Conservation (phyloP, 2,888 invertebrate genomes). For the Plagodis pulveraria region DNA sequence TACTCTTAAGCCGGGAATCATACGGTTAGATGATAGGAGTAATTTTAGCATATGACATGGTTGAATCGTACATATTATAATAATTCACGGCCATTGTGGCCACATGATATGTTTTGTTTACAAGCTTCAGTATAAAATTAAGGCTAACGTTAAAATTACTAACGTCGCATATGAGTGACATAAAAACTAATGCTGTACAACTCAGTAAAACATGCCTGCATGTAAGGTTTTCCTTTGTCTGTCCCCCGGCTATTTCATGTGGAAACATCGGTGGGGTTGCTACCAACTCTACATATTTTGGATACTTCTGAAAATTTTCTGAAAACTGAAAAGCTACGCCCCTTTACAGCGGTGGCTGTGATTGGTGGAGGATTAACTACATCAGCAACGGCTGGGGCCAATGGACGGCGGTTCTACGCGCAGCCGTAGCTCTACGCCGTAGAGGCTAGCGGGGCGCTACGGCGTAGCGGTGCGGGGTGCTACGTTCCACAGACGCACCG, state of each 20-base stretch:
- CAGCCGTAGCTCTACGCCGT: conserved; percentile 72
- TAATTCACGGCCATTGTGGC: too few species aligned
- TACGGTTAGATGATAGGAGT: too few species aligned
- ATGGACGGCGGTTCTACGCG: conserved; percentile 71
- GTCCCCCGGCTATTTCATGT: conserved; percentile 49
- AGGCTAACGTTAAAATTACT: too few species aligned
- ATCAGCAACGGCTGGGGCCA: conserved; percentile 67
- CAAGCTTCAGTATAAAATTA: too few species aligned
- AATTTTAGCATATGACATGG: too few species aligned
- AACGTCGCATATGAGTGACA: conserved; percentile 15
- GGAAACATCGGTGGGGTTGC: conserved; percentile 59
- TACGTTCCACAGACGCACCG: conserved; percentile 76
- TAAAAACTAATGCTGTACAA: conserved; percentile 10
- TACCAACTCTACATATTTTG: conserved; percentile 59
- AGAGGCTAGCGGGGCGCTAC: conserved; percentile 74
- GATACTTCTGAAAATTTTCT: conserved; percentile 78
- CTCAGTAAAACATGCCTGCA: conserved; percentile 22
- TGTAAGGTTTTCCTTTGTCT: conserved; percentile 33
- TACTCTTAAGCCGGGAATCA: too few species aligned
- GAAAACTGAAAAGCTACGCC: conserved; percentile 79
- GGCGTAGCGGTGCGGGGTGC: conserved; percentile 53
- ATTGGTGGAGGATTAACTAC: conserved; percentile 70
- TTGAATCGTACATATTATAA: too few species aligned
- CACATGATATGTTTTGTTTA: too few species aligned
- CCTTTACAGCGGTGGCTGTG: conserved; percentile 64